Evolutionary conservation across 2,797 vertebrate genomes (phyloP), one percentile per base, ranked within the genome.

Genomic region (Liparis tanakae): DNA sequence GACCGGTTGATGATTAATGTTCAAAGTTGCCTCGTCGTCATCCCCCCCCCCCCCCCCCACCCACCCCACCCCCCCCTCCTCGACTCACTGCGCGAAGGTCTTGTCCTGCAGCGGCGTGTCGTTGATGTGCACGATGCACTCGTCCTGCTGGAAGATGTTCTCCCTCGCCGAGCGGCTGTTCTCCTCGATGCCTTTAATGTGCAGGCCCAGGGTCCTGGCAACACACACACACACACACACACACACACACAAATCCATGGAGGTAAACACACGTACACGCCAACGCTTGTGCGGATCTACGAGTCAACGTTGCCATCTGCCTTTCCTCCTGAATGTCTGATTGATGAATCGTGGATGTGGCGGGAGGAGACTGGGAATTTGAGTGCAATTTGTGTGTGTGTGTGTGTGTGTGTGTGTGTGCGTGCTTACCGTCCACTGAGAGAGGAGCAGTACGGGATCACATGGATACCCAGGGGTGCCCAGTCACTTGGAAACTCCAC

Each of bases 61-160:
- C 25, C 25, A 2, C 25, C 25, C 39, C 10, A 3, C 10, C 12
- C 12, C 6, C 41, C 13, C 41, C 41, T 8, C 39, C 39, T 58
- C 10, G 8, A 51, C 5, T 95, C 91, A 99, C 98, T 98, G 94
- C 67, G 93, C 86, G 67, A 99, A 99, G 7, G 96, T 95, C 94
- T 96, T 98, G 93, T 99, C 97, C 76, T 93, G 90, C 18, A 99
- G 96, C 39, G 95, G 94, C 13, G 93, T 91, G 8, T 91, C 93
- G 87, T 98, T 98, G 91, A 99, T 99, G 86, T 95, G 95, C 48
- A 99, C 95, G 74, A 99, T 99, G 66, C 95, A 97, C 80, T 99
- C 97, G 4, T 97, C 96, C 81, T 96, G 95, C 62, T 92, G 87
- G 88, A 99, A 97, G 60, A 99, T 91, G 1, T 93, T 93, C 69